Percentiles rank a stretch among this genome's conserved stretches.
phyloP scores from a whole-genome alignment of 2,113 vertebrate species.

The Rhinoptilus africanus region DNA sequence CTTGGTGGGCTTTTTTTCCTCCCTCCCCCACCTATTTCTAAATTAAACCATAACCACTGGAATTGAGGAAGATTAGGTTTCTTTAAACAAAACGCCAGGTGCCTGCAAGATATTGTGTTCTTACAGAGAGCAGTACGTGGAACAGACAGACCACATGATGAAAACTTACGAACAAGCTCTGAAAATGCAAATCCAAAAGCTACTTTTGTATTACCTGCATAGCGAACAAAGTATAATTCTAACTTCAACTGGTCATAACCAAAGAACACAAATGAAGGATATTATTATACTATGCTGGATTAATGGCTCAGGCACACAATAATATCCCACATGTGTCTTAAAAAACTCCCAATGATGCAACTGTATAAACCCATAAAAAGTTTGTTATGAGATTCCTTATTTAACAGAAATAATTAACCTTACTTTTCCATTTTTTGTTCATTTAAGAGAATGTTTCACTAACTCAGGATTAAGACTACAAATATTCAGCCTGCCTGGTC shows the following conservation, averaged over 20 bases:
- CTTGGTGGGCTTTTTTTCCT: background rate
- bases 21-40: background rate
- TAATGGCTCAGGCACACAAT: background rate
- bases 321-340: background rate
- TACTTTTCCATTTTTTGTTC: background rate
- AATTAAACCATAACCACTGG: background rate
- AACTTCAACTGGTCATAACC: background rate
- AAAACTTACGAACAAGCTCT: background rate
- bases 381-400: background rate
- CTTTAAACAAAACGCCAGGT: background rate
- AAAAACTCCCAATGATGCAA: background rate
- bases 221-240: background rate
- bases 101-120: background rate
- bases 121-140: background rate
- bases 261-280: background rate
- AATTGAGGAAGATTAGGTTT: background rate
- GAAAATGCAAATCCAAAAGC: background rate
- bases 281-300: background rate
- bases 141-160: background rate
- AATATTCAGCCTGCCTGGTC: background rate
- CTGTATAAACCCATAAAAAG: background rate
- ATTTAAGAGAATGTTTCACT: background rate
- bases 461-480: background rate
- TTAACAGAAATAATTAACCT: background rate
- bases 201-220: background rate